Base-by-base conservation (phyloP, 1,140 invertebrate species). In the Charaxes varanes region DNA sequence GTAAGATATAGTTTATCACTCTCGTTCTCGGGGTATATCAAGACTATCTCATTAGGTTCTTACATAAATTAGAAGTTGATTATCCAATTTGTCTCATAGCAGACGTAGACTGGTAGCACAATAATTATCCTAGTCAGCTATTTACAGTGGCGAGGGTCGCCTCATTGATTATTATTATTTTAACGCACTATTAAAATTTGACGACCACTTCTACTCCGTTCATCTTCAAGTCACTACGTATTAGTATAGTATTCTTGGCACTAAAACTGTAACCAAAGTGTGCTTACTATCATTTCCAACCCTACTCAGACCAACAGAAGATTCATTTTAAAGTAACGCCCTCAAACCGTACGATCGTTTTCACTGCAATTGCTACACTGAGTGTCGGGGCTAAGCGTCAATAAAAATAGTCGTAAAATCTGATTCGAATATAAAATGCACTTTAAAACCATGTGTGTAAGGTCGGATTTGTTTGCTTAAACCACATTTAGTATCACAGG, bases 121-220 rank as follows among this genome's bases (percentile, higher is more conserved):
- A 17, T 43, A 44, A 44, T 44, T 44, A 37, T 44, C 35, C 37
- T 12, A 14, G 33, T 51, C 40, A 35, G 34, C 55, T 68, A 64
- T 76, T 63, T 60, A 64, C 60, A 51, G 48, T 48, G 37, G 34
- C 35, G 45, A 48, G 53, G 62, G 67, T 73, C 72, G 59, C 72
- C 73, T 69, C 66, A 62, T 80, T 70, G 71, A 80, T 82, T 70
- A 77, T 79, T 79, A 80, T 82, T 74, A 78, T 80, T 82, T 78
- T 80, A 78, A 80, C 73, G 74, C 55, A 70, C 74, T 76, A 82
- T 80, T 80, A 78, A 82, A 82, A 74, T 78, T 80, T 82, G 71
- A 82, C 71, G 69, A 67, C 67, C 74, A 61, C 62, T 76, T 76
- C 72, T 64, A 65, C 63, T 68, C 59, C 73, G 70, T 76, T 72